Base-by-base conservation (phyloP, 2,888 invertebrate species). In the Nycteola revayana region DNA sequence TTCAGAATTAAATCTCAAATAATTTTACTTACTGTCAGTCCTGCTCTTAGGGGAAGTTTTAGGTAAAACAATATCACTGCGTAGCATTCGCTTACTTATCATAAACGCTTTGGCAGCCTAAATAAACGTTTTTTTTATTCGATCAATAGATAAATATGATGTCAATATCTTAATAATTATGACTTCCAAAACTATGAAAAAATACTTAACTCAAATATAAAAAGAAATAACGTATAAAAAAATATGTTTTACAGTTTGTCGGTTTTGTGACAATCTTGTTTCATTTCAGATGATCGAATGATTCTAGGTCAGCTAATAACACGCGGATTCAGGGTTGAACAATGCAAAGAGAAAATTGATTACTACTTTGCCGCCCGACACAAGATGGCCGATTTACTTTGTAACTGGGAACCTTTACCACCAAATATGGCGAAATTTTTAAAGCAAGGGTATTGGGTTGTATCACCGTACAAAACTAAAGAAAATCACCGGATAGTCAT, bases 311-410 rank as follows among this genome's bases (percentile, higher is more conserved):
- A 59, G 9, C 46, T 70, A 1, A 44, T 62, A 0, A 37, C 59
- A 0, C 51, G 56, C 9, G 45, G 49, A 0, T 66, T 67, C 47
- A 66, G 64, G 41, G 53, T 64, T 0, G 66, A 68, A 28, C 55
- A 52, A 23, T 33, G 42, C 2, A 68, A 73, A 23, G 43, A 54
- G 30, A 63, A 59, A 20, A 35, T 73, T 1, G 72, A 73, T 18
- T 62, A 63, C 41, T 66, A 59, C 39, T 64, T 55, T 40, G 44
- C 57, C 10, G 52, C 59, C 0, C 42, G 54, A 9, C 26, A 29
- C 7, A 55, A 36, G 7, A 58, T 61, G 53, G 51, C 56, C 0
- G 71, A 72, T 2, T 24, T 73, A 2, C 25, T 66, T 3, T 32
- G 32, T 1, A 38, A 27, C 0, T 28, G 55, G 7, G 7, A 21